Base-by-base conservation (phyloP, 2,888 invertebrate species). In the Marasmarcha lunaedactyla region DNA sequence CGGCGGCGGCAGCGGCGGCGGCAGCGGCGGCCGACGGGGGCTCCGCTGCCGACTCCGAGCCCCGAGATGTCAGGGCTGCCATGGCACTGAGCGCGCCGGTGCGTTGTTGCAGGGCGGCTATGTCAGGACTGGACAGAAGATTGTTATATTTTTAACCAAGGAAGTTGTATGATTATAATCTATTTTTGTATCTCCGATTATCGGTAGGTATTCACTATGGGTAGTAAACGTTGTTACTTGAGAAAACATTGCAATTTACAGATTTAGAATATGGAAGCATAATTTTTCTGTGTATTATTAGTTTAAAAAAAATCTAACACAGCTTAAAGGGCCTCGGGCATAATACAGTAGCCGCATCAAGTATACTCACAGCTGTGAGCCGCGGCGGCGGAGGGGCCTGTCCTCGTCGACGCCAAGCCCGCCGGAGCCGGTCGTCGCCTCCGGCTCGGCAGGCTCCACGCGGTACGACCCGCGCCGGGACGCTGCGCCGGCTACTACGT, bases 351-450 rank as follows among this genome's bases (percentile, higher is more conserved):
- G n/a, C n/a, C n/a, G n/a, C n/a, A n/a, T n/a, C n/a, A 3, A 11
- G 30, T 30, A 30, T 30, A 88, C 92, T 89, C 73, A 94, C 94
- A 94, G 73, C 65, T 93, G 93, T 34, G 94, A 94, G 46, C 92
- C 93, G 40, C 93, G 86, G 55, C 94, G 87, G 46, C 93, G 85
- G 48, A 88, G 87, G 20, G 92, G 88, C 43, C 93, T 76, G 43
- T 91, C 93, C 45, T 90, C 91, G 43, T 90, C 90, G n/a, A 88
- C 86, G 14, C 87, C 85, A 36, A 89, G 84, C 2, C 88, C 85
- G 3, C 88, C 85, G 65, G 86, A 49, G 63, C 86, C 65, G 65
- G 85, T 62, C 60, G 86, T 50, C 78, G 87, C 44, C 73, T 88
- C 57, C 71, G 88, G 54, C 69, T 87, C 60, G 1, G 78, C 62